phyloP scores from a whole-genome alignment of 2,113 vertebrate species.

The Callipepla squamata region DNA sequence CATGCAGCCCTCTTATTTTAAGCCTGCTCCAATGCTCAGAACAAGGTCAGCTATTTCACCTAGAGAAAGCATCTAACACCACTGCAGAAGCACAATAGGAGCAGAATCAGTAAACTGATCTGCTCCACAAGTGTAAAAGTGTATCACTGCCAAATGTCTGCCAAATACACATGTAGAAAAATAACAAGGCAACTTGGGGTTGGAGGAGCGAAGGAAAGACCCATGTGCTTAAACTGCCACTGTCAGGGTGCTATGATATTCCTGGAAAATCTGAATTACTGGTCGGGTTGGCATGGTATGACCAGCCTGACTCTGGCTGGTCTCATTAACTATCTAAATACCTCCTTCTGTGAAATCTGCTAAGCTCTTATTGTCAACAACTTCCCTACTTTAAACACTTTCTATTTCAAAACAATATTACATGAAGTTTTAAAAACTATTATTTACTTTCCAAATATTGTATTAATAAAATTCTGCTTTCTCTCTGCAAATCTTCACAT shows the following conservation, averaged over 20 bases:
- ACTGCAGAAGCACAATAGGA: neutral
- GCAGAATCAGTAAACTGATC: neutral
- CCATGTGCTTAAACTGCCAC: neutral
- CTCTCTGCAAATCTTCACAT: neutral
- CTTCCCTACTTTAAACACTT: neutral
- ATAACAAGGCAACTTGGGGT: neutral
- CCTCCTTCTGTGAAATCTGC: neutral
- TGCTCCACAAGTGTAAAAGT: neutral
- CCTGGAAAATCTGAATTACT: neutral
- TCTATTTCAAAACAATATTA: neutral
- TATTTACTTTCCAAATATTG: neutral
- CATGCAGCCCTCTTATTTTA: neutral
- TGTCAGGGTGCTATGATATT: neutral
- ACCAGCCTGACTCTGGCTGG: neutral
- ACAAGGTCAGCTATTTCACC: neutral
- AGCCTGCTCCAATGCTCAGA: neutral
- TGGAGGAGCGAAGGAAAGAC: accelerated
- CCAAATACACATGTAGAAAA: neutral
- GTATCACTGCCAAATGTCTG: neutral
- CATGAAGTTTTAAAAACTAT: neutral
- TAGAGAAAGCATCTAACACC: neutral
- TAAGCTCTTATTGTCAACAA: neutral
- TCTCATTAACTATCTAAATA: neutral
- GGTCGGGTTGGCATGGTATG: neutral
- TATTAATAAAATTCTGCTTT: neutral